phyloP scores from a whole-genome alignment of 2,888 invertebrate genomes.

The Hylaea fasciaria region DNA sequence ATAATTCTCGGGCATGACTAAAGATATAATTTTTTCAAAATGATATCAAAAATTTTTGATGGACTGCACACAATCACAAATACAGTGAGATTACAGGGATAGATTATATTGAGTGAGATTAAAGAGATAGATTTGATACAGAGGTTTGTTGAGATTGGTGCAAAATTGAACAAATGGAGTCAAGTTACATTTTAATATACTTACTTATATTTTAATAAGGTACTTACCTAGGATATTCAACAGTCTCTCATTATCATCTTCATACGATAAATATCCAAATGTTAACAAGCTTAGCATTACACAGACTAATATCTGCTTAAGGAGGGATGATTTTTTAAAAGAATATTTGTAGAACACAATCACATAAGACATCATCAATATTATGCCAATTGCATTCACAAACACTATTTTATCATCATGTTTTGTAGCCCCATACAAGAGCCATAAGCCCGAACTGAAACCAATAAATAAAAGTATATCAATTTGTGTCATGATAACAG shows the following conservation, averaged over 20 bases:
- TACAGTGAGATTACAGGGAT: no score
- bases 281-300: slow-evolving; percentile 80
- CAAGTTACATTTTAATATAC: no score
- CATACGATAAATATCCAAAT: slow-evolving; percentile 85
- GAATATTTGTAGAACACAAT: slow-evolving; percentile 90
- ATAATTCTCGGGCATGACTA: no score
- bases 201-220: no score
- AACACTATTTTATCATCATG: slow-evolving; percentile 88
- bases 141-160: no score
- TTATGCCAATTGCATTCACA: slow-evolving; percentile 90
- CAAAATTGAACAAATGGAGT: no score
- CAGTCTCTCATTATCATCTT: slow-evolving; percentile 81
- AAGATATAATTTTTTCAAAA: no score
- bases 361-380: slow-evolving; percentile 89
- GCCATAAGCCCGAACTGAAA: slow-evolving; percentile 91
- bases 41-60: no score
- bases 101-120: no score
- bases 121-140: no score
- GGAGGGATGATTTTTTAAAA: slow-evolving; percentile 87
- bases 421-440: slow-evolving; percentile 91
- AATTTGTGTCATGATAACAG: neutral
- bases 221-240: slow-evolving; percentile 86
- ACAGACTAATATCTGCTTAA: slow-evolving; percentile 86
- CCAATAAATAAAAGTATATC: slow-evolving; percentile 25
- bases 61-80: no score